phyloP scores from a whole-genome alignment of 2,113 vertebrate species.

The Probosciger aterrimus region DNA sequence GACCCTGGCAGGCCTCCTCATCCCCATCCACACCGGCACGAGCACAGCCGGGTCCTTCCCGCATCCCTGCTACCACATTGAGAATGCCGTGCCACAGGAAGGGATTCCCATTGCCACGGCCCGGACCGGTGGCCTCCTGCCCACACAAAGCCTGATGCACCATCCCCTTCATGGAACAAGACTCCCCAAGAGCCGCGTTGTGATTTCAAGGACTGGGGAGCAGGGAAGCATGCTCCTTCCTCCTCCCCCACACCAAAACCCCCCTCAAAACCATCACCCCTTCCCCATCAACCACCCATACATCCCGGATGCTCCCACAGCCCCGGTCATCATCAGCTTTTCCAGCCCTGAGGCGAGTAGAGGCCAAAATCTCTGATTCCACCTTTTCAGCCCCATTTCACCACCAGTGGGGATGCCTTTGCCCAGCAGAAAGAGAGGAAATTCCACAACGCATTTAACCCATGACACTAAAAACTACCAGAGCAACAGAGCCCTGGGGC shows the following conservation, averaged over 20 bases:
- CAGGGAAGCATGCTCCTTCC: rapidly evolving
- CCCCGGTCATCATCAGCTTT: neutral
- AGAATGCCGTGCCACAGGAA: neutral
- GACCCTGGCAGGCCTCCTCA: neutral
- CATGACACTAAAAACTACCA: neutral
- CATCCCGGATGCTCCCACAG: neutral
- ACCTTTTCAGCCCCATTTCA: neutral
- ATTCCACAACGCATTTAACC: neutral
- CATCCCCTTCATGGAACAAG: rapidly evolving
- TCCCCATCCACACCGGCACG: neutral
- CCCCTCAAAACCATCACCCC: neutral
- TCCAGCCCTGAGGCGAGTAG: neutral
- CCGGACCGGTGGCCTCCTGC: neutral
- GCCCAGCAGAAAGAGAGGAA: neutral
- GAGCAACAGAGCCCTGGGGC: neutral
- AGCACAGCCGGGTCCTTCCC: neutral
- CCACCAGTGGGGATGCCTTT: neutral
- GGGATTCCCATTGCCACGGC: rapidly evolving
- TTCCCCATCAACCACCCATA: neutral
- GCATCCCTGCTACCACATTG: rapidly evolving
- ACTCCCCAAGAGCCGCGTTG: rapidly evolving
- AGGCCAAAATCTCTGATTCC: neutral
- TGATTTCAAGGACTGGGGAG: rapidly evolving
- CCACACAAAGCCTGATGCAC: rapidly evolving
- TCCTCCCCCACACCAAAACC: neutral